Conservation (phyloP, 2,113 vertebrate species). For the Centrocercus urophasianus region DNA sequence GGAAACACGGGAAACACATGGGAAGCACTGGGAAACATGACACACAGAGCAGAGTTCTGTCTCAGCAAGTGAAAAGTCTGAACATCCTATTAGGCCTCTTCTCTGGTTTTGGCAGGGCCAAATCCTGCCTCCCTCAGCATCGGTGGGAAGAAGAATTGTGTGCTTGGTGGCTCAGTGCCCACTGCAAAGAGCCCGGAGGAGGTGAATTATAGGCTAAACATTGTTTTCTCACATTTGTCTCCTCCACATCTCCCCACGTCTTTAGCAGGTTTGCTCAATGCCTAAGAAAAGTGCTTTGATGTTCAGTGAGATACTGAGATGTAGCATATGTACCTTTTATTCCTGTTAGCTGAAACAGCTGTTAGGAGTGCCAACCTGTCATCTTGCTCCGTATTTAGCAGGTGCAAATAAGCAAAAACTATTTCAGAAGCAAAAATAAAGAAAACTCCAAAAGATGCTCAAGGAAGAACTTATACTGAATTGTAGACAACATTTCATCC, state of each 20-base stretch:
- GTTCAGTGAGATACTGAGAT: slow-evolving; percentile 41
- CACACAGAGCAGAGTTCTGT: neutral
- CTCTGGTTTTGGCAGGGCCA: neutral
- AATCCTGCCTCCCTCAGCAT: neutral
- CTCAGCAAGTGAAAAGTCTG: neutral
- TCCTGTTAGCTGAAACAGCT: slow-evolving; percentile 60
- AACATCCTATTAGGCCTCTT: neutral
- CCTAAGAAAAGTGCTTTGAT: slow-evolving; percentile 58
- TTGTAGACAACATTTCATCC: neutral
- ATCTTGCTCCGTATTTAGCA: slow-evolving; percentile 49
- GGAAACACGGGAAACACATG: neutral
- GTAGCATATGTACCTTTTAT: slow-evolving; percentile 70
- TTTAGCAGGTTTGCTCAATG: slow-evolving; percentile 43
- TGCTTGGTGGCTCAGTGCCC: neutral
- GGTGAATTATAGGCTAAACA: neutral
- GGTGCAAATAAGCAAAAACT: slow-evolving; percentile 30
- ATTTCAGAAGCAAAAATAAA: slow-evolving; percentile 43
- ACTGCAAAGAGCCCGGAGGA: neutral
- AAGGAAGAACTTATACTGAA: neutral
- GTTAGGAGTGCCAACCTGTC: slow-evolving; percentile 55
- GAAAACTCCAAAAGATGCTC: neutral
- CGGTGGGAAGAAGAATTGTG: neutral
- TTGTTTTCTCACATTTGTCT: neutral
- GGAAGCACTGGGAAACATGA: neutral
- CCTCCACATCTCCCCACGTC: neutral